Percentiles rank a stretch among this genome's conserved stretches.
Evolutionary conservation across 2,888 invertebrate species (phyloP).

Genomic region (Vannuccia rotundouncinata): DNA sequence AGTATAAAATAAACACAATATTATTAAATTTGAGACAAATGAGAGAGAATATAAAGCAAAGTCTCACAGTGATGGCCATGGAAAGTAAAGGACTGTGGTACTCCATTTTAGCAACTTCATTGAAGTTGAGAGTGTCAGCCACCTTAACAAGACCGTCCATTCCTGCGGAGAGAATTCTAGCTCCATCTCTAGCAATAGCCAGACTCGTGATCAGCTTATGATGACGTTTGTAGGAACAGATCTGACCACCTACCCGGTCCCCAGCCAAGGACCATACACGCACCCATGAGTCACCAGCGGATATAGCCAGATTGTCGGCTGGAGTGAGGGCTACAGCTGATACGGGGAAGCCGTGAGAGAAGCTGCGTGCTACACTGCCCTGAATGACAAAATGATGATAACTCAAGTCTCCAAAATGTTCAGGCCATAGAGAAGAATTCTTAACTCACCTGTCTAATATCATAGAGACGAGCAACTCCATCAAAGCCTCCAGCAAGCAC

Average conservation of each 20-base stretch:
- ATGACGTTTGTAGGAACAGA: not conserved
- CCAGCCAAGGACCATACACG: constrained; percentile 13
- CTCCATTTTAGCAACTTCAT: not conserved
- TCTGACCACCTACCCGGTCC: not conserved
- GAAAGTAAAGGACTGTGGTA: not conserved
- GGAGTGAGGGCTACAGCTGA: not conserved
- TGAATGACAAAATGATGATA: not conserved
- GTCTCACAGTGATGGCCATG: constrained; percentile 3
- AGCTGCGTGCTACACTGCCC: not conserved
- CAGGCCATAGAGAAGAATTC: not conserved
- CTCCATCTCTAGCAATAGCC: not conserved
- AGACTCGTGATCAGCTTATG: constrained; percentile 7
- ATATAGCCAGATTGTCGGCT: not conserved
- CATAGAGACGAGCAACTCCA: constrained; percentile 1
- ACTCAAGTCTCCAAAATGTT: not conserved
- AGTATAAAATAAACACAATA: not conserved
- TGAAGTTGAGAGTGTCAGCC: not conserved
- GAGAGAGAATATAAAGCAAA: not conserved
- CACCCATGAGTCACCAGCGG: not conserved
- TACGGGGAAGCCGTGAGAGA: not conserved
- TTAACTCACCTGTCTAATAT: not conserved
- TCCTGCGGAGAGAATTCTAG: not conserved
- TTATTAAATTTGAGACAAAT: not conserved
- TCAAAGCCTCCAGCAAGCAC: constrained; percentile 22
- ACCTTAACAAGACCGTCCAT: constrained; percentile 23